Evolutionary conservation across 2,797 vertebrate species (phyloP).

Genomic region (Crenichthys baileyi): DNA sequence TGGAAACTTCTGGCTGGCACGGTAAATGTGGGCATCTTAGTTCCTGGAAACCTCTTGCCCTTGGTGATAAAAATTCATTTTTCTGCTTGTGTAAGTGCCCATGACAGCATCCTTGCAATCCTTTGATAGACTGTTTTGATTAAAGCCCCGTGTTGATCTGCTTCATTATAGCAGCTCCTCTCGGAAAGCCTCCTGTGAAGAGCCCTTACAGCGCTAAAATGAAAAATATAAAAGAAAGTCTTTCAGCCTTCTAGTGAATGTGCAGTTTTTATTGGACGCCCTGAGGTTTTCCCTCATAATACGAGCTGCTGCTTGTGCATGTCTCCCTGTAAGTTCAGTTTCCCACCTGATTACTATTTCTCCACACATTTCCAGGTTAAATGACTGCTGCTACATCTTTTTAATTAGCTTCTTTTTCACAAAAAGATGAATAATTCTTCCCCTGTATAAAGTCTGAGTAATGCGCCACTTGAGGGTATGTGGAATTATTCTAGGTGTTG

Average conservation of each 20-base stretch:
- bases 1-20: background rate
- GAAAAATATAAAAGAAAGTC: constrained; percentile 62
- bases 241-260: constrained; percentile 54
- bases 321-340: constrained; percentile 60
- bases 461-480: constrained; percentile 32
- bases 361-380: constrained; percentile 35
- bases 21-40: constrained; percentile 18
- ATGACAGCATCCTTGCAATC: constrained; percentile 46
- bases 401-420: constrained; percentile 41
- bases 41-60: constrained; percentile 33
- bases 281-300: constrained; percentile 52
- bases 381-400: constrained; percentile 36
- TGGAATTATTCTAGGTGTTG: constrained; percentile 31
- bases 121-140: constrained; percentile 70
- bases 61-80: constrained; percentile 30
- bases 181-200: constrained; percentile 46
- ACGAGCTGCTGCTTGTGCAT: constrained; percentile 62
- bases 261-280: constrained; percentile 62
- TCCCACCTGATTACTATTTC: constrained; percentile 57
- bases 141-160: constrained; percentile 52
- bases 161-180: constrained; percentile 41
- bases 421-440: constrained; percentile 20
- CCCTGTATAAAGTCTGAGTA: constrained; percentile 35
- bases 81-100: constrained; percentile 27
- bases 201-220: constrained; percentile 52